phyloP scores from a whole-genome alignment of 2,113 vertebrate genomes.

The Pangasianodon hypophthalmus region DNA sequence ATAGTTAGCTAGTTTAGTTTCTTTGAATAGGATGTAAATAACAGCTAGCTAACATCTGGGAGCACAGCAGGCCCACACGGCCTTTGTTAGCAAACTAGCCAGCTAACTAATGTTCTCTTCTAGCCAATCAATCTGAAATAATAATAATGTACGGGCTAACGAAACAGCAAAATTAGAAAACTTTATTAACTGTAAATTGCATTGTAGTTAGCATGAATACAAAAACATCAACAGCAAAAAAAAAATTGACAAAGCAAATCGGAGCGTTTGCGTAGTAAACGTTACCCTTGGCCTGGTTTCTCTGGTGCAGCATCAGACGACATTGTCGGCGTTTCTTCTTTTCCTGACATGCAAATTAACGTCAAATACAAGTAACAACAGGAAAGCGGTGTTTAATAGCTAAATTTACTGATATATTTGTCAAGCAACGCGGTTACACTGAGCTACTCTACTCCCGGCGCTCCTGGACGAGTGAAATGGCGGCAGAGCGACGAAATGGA shows the following conservation, averaged over 20 bases:
- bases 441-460: accelerated
- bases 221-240: background rate
- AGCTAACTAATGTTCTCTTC: background rate
- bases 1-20: background rate
- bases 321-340: conserved; percentile 58
- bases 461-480: conserved; percentile 35
- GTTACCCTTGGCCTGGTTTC: conserved; percentile 64
- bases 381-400: background rate
- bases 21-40: background rate
- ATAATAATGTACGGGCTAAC: background rate
- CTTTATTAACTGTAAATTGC: background rate
- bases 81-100: conserved; percentile 10
- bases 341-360: background rate
- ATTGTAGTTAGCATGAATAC: background rate
- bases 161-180: background rate
- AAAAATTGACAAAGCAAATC: background rate
- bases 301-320: conserved; percentile 65
- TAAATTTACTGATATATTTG: background rate
- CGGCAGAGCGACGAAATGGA: conserved; percentile 40
- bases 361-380: background rate
- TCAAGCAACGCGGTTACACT: background rate
- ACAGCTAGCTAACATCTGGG: background rate
- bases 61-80: background rate
- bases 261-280: no score
- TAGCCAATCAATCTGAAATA: background rate